phyloP scores from a whole-genome alignment of 2,113 vertebrate species.

The Cheirogaleus medius region DNA sequence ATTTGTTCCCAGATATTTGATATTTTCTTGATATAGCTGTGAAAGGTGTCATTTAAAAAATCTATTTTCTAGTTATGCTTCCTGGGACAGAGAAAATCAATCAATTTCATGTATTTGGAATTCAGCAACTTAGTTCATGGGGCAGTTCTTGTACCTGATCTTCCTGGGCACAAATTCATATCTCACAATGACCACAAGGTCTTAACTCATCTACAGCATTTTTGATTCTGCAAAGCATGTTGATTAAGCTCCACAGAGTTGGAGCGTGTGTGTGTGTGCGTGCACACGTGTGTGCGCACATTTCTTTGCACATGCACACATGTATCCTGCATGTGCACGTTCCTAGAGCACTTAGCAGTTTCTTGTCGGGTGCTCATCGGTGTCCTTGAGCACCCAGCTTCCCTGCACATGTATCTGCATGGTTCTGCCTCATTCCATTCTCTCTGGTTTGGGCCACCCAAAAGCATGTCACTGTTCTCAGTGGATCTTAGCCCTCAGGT shows the following conservation, averaged over 20 bases:
- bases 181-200: background rate
- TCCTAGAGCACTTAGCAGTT: background rate
- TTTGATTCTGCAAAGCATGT: background rate
- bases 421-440: background rate
- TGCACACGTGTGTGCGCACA: fast-evolving
- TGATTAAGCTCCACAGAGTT: too few relatives aligned
- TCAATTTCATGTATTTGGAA: background rate
- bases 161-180: background rate
- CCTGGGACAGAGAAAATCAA: background rate
- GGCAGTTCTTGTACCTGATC: background rate
- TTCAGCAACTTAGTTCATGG: background rate
- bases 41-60: background rate
- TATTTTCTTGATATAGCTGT: background rate
- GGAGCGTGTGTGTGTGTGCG: too few relatives aligned
- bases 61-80: background rate
- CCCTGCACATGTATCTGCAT: background rate
- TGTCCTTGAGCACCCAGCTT: background rate
- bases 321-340: too few relatives aligned
- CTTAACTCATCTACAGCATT: background rate
- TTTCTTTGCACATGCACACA: too few relatives aligned
- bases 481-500: background rate
- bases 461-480: background rate
- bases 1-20: background rate
- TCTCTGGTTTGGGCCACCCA: background rate
- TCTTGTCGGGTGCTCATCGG: background rate